Evolutionary conservation across 2,113 vertebrate genomes (phyloP), one percentile per base, ranked within the genome.

Genomic region (Amblyopsis rosae): DNA sequence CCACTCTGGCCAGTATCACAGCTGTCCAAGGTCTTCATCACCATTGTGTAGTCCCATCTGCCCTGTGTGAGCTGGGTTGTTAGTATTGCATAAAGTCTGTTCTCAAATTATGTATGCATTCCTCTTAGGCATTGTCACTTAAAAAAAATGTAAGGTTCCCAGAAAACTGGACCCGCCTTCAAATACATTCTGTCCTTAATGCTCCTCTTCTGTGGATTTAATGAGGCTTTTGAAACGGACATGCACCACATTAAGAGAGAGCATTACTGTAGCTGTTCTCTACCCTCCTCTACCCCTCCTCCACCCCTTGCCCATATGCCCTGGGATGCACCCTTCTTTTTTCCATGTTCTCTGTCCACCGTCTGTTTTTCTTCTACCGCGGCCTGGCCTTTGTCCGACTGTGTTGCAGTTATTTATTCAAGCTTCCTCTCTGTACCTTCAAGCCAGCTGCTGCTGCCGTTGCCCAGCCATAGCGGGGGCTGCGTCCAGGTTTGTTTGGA

Each of bases 241-340:
- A 4, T 11, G 35, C 61, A 74, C 77, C 69, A 69, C 6, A 61
- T 86, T 26, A 1, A 70, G 79, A 87, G 69, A n/a, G 35, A 65
- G 63, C 74, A 65, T 33, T 78, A 72, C 79, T 74, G 77, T 84
- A 85, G 77, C 81, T 54, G 70, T 72, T 78, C 76, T 64, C 69
- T 63, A 58, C 33, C 10, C 65, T 80, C 86, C 72, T 69, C 70
- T 67, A 46, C 72, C 62, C 80, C 81, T 82, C 64, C 80, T 51
- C 50, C 12, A 6, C 16, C 61, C 32, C 16, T 73, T 67, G 73
- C 35, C 35, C 7, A 8, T 58, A 72, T 69, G 26, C 41, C 65
- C 65, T 59, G 59, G 71, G 76, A 81, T 78, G 62, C 77, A 65
- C 71, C 72, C 26, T 82, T 57, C 59, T 73, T 74, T 74, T 70